Evolutionary conservation across 2,113 vertebrate genomes (phyloP), one percentile per base, ranked within the genome.

Genomic region (Eclectus roratus): DNA sequence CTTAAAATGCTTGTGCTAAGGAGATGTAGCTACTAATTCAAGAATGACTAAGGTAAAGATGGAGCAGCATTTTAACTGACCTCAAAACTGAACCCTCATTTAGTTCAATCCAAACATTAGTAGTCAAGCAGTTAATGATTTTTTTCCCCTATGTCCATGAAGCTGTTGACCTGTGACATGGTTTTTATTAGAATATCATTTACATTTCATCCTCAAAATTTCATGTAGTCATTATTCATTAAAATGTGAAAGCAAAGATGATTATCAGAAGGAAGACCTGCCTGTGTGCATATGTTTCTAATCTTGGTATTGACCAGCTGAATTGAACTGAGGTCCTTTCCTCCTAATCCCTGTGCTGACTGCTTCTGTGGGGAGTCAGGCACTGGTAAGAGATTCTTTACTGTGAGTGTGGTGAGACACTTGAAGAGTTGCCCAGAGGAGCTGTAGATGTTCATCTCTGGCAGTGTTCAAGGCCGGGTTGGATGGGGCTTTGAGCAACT

Each of bases 151-250:
- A 60, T 74, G 88, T 65, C 80, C 94, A 49, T 78, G 81, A 80
- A 97, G 61, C 77, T 82, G 78, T 91, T 95, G 94, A 97, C 97
- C 96, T 93, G 43, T 96, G 94, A 97, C 94, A 68, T 58, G 60
- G 4, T 73, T 96, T 97, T 96, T 97, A 95, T 95, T 91, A 80
- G 81, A 87, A 86, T 58, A 95, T 83, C 46, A 23, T 97, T 97
- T 97, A 94, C 83, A 96, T 90, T 79, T 94, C 84, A 94, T 93
- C 82, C 94, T 96, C 80, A 95, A 94, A 97, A 93, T 52, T 89
- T 84, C 24, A 69, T 61, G 33, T 72, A 82, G 85, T 89, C 83
- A 74, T 91, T 95, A 74, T 50, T 96, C 77, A 96, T 96, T 97
- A 97, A 96, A 94, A 80, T 85, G 78, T 90, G 86, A 94, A 97